A percentile compares a stretch with the other conserved stretches of the same genome.
phyloP scores from a whole-genome alignment of 2,888 invertebrate genomes.

The Nemapogon koenigi region DNA sequence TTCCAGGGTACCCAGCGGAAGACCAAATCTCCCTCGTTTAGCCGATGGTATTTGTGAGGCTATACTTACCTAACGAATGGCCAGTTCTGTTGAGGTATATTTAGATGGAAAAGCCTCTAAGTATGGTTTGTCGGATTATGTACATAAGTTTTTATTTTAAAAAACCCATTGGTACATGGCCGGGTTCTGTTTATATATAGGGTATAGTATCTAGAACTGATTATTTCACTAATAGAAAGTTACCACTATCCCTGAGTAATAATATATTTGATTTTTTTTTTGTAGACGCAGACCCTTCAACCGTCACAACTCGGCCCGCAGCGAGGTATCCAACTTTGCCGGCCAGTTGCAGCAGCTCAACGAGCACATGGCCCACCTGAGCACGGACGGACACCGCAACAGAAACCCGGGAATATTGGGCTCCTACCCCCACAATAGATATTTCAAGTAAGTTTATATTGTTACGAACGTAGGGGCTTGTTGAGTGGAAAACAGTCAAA shows the following conservation, averaged over 20 bases:
- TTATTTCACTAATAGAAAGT: neutral
- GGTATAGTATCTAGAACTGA: neutral
- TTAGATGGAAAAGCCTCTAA: too few species aligned
- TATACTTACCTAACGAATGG: too few species aligned
- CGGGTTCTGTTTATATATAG: neutral
- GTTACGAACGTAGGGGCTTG: neutral
- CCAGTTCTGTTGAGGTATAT: too few species aligned
- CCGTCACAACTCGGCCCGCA: neutral
- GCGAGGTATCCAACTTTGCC: slow-evolving; percentile 21
- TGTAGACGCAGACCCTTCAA: slow-evolving; percentile 1
- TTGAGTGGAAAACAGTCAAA: neutral
- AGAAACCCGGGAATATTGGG: slow-evolving; percentile 4
- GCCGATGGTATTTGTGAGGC: too few species aligned
- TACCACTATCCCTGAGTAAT: neutral
- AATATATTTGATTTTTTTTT: neutral
- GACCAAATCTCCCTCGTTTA: too few species aligned
- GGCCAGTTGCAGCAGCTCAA: slow-evolving; percentile 45
- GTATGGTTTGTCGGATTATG: too few species aligned
- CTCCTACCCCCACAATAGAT: slow-evolving; percentile 2
- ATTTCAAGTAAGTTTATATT: neutral
- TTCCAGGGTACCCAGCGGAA: too few species aligned
- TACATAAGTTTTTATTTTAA: too few species aligned
- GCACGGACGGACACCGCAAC: slow-evolving; percentile 16
- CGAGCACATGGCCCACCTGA: slow-evolving; percentile 34
- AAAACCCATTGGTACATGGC: too few species aligned